phyloP scores from a whole-genome alignment of 2,888 invertebrate genomes.

The Nomada ferruginata region DNA sequence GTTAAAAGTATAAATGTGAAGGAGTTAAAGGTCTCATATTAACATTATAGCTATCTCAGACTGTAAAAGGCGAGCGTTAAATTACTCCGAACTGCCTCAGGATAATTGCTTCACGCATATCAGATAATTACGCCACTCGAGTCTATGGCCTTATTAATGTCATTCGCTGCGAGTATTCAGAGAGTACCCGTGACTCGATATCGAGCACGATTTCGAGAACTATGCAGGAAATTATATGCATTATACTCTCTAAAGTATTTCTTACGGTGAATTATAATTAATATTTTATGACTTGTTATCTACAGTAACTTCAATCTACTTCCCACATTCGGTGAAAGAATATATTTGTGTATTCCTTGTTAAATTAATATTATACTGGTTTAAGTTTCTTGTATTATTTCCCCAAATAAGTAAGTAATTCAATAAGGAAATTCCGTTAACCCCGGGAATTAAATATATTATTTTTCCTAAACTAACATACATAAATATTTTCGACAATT shows the following conservation, averaged over 20 bases:
- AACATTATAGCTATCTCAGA: neutral
- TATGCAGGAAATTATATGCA: neutral
- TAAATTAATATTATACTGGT: too few relatives aligned
- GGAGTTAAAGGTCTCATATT: neutral
- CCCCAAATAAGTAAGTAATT: too few relatives aligned
- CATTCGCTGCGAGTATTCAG: conserved; percentile 32
- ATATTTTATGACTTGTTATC: neutral
- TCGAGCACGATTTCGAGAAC: conserved; percentile 5
- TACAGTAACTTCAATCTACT: too few relatives aligned
- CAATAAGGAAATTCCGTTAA: too few relatives aligned
- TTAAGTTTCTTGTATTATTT: too few relatives aligned
- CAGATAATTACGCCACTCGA: conserved; percentile 45
- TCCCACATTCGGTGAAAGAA: neutral
- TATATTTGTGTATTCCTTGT: too few relatives aligned
- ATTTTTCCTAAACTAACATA: neutral
- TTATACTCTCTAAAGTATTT: neutral
- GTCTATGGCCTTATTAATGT: conserved; percentile 42
- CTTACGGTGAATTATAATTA: neutral
- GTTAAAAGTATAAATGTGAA: neutral
- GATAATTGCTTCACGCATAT: conserved; percentile 38
- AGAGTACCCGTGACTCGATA: conserved; percentile 19
- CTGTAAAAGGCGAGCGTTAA: conserved; percentile 11
- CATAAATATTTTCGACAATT: neutral
- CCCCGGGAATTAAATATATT: too few relatives aligned
- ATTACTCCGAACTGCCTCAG: conserved; percentile 18